Percentiles rank a stretch among this genome's conserved stretches.
Conservation (phyloP, 2,888 invertebrate species). For the Trachelus tabidus region DNA sequence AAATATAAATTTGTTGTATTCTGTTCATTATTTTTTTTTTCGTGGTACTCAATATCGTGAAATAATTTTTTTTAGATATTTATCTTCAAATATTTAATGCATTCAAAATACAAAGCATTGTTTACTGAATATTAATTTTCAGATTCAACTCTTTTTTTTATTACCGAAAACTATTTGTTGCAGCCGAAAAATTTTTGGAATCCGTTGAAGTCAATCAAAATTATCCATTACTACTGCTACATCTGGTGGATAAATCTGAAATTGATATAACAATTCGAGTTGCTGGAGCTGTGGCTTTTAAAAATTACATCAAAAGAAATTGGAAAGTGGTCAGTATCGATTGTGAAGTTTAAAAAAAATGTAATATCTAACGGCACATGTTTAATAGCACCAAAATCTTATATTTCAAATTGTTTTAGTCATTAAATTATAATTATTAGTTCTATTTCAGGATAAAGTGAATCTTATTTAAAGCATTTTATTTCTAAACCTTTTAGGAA, state of each 20-base stretch:
- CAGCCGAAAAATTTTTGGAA: slow-evolving; percentile 93
- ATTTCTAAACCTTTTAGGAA: slow-evolving; percentile 62
- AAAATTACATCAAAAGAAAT: slow-evolving; percentile 96
- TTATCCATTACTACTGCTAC: slow-evolving; percentile 86
- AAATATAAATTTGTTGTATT: not conserved
- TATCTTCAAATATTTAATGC: slow-evolving; percentile 14
- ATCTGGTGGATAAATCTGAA: slow-evolving; percentile 86
- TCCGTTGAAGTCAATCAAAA: slow-evolving; percentile 91
- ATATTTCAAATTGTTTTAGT: not conserved
- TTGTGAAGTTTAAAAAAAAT: not conserved
- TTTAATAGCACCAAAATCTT: not conserved
- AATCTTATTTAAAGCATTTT: slow-evolving; percentile 1
- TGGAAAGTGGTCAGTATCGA: slow-evolving; percentile 83
- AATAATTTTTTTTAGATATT: slow-evolving; percentile 8
- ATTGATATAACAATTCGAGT: slow-evolving; percentile 85
- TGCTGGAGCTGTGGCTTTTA: slow-evolving; percentile 93
- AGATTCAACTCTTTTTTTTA: slow-evolving; percentile 16
- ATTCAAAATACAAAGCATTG: not conserved
- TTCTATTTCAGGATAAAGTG: not conserved
- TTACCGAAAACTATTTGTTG: slow-evolving; percentile 40
- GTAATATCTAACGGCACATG: not conserved
- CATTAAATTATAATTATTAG: not conserved
- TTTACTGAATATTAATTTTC: slow-evolving; percentile 10
- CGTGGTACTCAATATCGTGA: no score
- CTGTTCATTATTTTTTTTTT: not conserved